phyloP scores from a whole-genome alignment of 1,140 invertebrate genomes.

The Mylabris phalerata region DNA sequence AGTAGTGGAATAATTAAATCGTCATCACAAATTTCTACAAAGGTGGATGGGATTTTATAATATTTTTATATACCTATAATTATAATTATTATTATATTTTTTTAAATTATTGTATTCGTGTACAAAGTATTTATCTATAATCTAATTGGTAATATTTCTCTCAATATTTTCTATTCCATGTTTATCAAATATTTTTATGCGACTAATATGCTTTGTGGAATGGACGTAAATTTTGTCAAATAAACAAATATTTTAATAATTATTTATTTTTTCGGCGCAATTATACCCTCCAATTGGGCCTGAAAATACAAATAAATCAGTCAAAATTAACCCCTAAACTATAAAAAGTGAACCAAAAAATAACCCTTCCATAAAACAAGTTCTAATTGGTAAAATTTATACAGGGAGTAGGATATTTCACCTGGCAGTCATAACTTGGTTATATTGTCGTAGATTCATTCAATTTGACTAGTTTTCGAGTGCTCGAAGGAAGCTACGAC shows the following conservation, averaged over 20 bases:
- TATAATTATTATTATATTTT: constrained; percentile 6
- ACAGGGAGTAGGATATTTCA: too few species aligned
- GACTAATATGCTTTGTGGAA: constrained; percentile 30
- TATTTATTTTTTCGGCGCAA: constrained; percentile 79
- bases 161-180: constrained; percentile 12
- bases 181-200: background rate
- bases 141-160: constrained; percentile 23
- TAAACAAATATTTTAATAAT: constrained; percentile 15
- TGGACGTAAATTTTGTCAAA: constrained; percentile 26
- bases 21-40: constrained; percentile 22
- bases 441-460: too few species aligned
- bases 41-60: constrained; percentile 30
- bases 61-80: background rate
- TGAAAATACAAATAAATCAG: constrained; percentile 44
- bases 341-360: too few species aligned
- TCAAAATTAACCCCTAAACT: too few species aligned
- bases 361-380: too few species aligned
- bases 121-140: constrained; percentile 32
- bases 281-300: constrained; percentile 87
- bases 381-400: too few species aligned
- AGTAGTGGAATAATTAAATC: background rate
- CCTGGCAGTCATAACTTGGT: too few species aligned
- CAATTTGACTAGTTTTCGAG: too few species aligned
- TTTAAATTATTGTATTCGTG: constrained; percentile 30
- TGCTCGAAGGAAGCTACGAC: background rate